Conservation (phyloP, 2,113 vertebrate genomes). For the crab-eating macaque (Macaca fascicularis) region DNA sequence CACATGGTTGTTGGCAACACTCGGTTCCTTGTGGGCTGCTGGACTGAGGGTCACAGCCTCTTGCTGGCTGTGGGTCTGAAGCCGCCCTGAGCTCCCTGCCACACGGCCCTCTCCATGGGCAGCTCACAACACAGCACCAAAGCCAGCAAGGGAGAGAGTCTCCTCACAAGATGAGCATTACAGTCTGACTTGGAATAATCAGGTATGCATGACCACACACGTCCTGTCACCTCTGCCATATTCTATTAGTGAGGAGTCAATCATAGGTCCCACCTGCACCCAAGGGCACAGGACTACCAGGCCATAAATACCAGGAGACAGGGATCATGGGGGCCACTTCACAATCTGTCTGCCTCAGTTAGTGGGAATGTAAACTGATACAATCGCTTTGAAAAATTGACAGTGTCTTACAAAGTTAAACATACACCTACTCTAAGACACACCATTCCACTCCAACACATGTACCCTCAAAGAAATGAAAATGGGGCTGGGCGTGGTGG, state of each 20-base stretch:
- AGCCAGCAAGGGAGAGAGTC: background rate
- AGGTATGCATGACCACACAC: background rate
- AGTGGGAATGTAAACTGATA: background rate
- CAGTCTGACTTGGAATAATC: background rate
- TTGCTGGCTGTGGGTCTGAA: background rate
- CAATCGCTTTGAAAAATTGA: background rate
- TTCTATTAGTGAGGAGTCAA: background rate
- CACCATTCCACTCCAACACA: background rate
- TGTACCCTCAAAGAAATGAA: background rate
- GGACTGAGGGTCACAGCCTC: background rate
- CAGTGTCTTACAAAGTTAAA: background rate
- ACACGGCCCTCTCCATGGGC: background rate
- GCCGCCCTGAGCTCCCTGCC: background rate
- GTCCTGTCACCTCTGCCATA: background rate
- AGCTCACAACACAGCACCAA: background rate
- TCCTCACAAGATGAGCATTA: background rate
- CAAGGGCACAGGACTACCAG: background rate
- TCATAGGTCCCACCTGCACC: background rate
- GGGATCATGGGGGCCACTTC: background rate
- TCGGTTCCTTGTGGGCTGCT: background rate
- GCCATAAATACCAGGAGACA: background rate
- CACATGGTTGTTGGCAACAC: background rate
- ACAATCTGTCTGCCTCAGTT: background rate
- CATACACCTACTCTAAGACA: background rate
- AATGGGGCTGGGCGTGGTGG: background rate